Evolutionary conservation across 1,140 invertebrate species (phyloP), one percentile per base, ranked within the genome.

Genomic region (Caenorhabditis brenneri): DNA sequence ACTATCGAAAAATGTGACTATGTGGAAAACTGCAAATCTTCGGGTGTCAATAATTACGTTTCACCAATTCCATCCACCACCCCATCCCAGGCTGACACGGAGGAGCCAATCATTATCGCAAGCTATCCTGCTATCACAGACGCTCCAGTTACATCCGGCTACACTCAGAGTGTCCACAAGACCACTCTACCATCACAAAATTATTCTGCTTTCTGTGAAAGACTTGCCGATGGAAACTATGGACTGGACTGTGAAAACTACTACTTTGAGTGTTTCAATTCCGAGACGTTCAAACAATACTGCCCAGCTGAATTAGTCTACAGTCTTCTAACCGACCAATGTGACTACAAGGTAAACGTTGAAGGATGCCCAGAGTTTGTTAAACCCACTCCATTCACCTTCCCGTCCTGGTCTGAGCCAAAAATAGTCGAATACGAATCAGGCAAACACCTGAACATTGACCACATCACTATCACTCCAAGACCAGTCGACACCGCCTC

Each of bases 331-430:
- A 42, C 24, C 15, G 36, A 74, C 15, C 19, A n/a, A 15, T 74
- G 65, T 27, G 65, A 74, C 22, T 24, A 42, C 36, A 74, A 74
- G 65, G 65, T 42, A 9, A 39, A 74, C 24, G 65, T 74, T 9
- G 36, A 74, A 74, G 65, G 36, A 22, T 74, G 65, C 15, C 65
- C 65, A 74, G 65, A 42, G n/a, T 74, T n/a, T n/a, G n/a, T n/a
- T n/a, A n/a, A n/a, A n/a, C n/a, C 19, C 33, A 74, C 65, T 74
- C 65, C 65, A 42, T 10, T 4, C 15, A 74, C 65, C 24, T 24
- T 36, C 1, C 65, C 65, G 42, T n/a, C n/a, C n/a, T n/a, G n/a
- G n/a, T n/a, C 33, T 19, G 22, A 33, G 24, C n/a, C 9, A 22
- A 12, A 33, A 42, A 74, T 22, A 31, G 42, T 42, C 24, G 53